phyloP scores from a whole-genome alignment of 2,797 vertebrate species.

The Zenarchopterus dispar region DNA sequence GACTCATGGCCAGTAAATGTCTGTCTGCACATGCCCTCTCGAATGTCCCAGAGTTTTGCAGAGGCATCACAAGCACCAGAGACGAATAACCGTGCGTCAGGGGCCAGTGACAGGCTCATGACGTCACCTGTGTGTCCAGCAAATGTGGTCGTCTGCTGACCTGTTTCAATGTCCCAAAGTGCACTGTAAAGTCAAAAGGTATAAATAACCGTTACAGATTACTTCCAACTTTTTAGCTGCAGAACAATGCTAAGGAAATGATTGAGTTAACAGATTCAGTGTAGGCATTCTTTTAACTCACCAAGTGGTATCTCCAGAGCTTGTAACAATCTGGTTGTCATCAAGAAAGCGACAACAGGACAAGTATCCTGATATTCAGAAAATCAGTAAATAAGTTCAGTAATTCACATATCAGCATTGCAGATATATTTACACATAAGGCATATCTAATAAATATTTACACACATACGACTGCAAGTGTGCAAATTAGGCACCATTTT shows the following conservation, averaged over 20 bases:
- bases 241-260: neutral
- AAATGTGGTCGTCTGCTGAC: conserved; percentile 99
- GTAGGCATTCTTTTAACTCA: conserved; percentile 69
- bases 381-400: conserved; percentile 16
- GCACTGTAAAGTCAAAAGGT: conserved; percentile 79
- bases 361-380: conserved; percentile 89
- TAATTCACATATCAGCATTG: neutral
- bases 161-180: conserved; percentile 99
- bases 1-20: conserved; percentile 99
- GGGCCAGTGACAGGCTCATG: conserved; percentile 97
- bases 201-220: neutral
- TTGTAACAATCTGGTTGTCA: conserved; percentile 99
- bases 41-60: conserved; percentile 98
- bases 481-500: too few species aligned
- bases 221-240: neutral
- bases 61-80: conserved; percentile 99
- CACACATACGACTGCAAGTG: too few species aligned
- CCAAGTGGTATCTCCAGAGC: conserved; percentile 99
- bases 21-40: conserved; percentile 99
- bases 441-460: too few species aligned
- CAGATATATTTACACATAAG: too few species aligned
- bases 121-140: conserved; percentile 98
- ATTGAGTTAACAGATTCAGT: too few species aligned
- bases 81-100: conserved; percentile 95
- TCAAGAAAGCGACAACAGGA: conserved; percentile 99